Evolutionary conservation across 2,888 invertebrate genomes (phyloP).

Genomic region (Euclidia mi): DNA sequence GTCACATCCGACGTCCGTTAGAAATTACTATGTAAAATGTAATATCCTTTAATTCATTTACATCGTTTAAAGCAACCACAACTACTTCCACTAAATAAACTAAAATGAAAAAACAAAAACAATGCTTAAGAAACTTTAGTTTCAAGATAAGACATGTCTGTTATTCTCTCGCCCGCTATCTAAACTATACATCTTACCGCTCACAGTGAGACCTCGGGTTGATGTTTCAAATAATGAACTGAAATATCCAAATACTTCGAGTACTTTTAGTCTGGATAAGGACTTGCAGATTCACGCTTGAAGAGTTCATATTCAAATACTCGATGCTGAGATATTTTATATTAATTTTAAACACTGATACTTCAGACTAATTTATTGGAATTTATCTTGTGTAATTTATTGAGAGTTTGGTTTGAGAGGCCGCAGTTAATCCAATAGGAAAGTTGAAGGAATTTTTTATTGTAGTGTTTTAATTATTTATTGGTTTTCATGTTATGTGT

Average conservation of each 20-base stretch:
- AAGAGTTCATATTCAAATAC: constrained; percentile 17
- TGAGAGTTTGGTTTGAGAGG: background rate
- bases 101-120: too few species aligned
- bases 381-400: background rate
- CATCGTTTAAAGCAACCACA: too few species aligned
- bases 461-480: too few species aligned
- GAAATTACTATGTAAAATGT: too few species aligned
- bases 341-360: background rate
- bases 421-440: background rate
- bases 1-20: too few species aligned
- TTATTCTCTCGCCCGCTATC: too few species aligned
- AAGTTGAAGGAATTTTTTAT: too few species aligned
- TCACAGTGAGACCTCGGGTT: constrained; percentile 13
- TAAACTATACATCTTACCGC: constrained; percentile 12
- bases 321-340: background rate
- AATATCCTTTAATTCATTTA: background rate
- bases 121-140: too few species aligned
- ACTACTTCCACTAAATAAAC: too few species aligned
- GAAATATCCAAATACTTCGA: constrained; percentile 42
- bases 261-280: constrained; percentile 11
- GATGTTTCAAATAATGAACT: constrained; percentile 41
- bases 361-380: background rate
- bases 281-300: constrained; percentile 22
- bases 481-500: too few species aligned
- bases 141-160: too few species aligned